Base-by-base conservation (phyloP, 2,113 vertebrate species). In the Nipponia nippon region DNA sequence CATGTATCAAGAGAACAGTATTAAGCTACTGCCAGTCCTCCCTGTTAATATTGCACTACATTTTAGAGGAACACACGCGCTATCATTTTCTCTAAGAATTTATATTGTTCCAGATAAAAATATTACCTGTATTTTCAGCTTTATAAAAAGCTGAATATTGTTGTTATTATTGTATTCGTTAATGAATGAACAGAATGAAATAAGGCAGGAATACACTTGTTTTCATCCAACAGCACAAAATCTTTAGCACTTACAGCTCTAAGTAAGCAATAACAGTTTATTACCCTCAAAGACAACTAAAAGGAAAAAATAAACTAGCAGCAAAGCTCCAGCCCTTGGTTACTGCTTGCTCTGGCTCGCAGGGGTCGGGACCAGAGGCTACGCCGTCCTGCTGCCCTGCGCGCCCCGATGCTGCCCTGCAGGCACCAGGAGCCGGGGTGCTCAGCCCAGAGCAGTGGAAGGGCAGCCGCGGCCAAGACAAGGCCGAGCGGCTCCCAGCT, bases 321-420 rank as follows among this genome's bases (percentile, higher is more conserved):
- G 32, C 14, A 36, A 38, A 88, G 56, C 27, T 62, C 16, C 4
- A 47, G 22, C 27, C 27, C 56, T 72, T 9, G 12, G 49, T 52
- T 34, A 19, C 44, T 29, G 5, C n/a, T 53, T 79, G 66, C 34
- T 65, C 19, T 61, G 77, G 44, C 67, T 65, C 46, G 32, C 19
- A 55, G 21, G 18, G 11, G 3, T 47, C 29, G 40, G 32, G 53
- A 32, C 4, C 27, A 79, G 23, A 29, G n/a, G 23, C 23, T 5
- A 0, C 7, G 16, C 7, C 20, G 8, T 29, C 58, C 29, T 72
- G 53, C 44, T 55, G 59, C 69, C 29, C 40, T 61, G 19, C 20
- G 23, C 30, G 62, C 47, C 34, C 62, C 0, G 0, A 1, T 52
- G 40, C 27, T 77, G 63, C 3, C 8, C 26, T 14, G 3, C 40